Evolutionary conservation across 1,140 invertebrate species (phyloP), one percentile per base, ranked within the genome.

Genomic region (Aleiodes sp.): DNA sequence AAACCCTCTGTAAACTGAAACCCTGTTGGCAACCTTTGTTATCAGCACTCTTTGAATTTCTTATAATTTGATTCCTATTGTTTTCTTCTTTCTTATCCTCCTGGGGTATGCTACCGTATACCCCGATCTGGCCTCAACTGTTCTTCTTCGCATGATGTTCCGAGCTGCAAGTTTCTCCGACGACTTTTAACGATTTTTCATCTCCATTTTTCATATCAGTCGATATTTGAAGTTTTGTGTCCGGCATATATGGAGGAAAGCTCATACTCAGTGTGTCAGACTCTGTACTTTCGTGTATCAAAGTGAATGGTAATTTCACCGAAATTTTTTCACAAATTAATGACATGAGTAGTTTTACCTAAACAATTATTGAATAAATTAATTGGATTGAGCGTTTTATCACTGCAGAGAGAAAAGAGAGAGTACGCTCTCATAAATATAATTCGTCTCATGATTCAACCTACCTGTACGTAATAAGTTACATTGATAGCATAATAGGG

Each of bases 401-500:
- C 56, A 28, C 10, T 29, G n/a, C 10, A 35, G 26, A 28, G 4
- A 33, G 35, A 46, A 28, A 6, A 43, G 10, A 6, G 31, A 10
- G 31, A n/a, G n/a, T n/a, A n/a, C n/a, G 31, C 31, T 35, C n/a
- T 57, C 24, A 57, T 28, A 31, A 28, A 7, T 39, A 0, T 28
- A 29, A 33, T 31, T 33, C 9, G n/a, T n/a, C n/a, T 29, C 16
- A 65, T 28, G 1, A 26, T 26, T 59, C 3, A 19, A 26, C 72
- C 73, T 73, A 89, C 92, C 89, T 96, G 95, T 0, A 95, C 94
- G 74, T 96, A 96, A 79, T 96, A 96, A 0, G 93, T 94, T 4
- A 96, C 94, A 79, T 95, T 95, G 71, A 96, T 96, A 59, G 94
- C 94, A 77, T 95, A 96, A 24, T 52, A 52, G 1, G 95, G 92